phyloP scores from a whole-genome alignment of 2,797 vertebrate genomes.

The Malacoctenus gilli region DNA sequence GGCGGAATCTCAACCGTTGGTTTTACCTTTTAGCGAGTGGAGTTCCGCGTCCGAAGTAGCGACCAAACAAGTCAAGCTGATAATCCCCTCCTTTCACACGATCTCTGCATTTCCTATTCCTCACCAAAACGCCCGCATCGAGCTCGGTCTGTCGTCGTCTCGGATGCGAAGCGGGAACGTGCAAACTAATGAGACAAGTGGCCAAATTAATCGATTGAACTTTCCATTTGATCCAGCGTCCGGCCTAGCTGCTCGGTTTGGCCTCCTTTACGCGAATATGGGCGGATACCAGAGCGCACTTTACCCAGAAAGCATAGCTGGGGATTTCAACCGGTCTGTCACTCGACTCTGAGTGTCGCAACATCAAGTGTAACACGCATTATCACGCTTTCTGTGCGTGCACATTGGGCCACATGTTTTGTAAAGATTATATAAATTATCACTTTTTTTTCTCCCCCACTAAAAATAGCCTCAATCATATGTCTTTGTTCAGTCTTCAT shows the following conservation, averaged over 20 bases:
- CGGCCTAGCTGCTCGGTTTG: slow-evolving; percentile 77
- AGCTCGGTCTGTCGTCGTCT: slow-evolving; percentile 35
- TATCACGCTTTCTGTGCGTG: neutral
- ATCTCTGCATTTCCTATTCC: slow-evolving; percentile 79
- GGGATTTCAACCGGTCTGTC: slow-evolving; percentile 67
- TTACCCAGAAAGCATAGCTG: slow-evolving; percentile 81
- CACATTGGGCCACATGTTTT: rapidly evolving
- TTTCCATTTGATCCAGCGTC: slow-evolving; percentile 78
- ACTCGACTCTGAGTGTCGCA: slow-evolving; percentile 38
- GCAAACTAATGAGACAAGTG: slow-evolving; percentile 20
- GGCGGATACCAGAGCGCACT: slow-evolving; percentile 83
- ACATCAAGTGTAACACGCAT: slow-evolving; percentile 5
- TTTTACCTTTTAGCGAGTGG: slow-evolving; percentile 80
- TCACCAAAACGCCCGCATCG: slow-evolving; percentile 63
- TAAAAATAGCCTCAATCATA: too few relatives aligned
- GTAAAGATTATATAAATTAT: too few relatives aligned
- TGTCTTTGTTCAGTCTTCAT: too few relatives aligned
- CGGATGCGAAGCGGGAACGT: slow-evolving; percentile 38
- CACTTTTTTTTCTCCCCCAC: too few relatives aligned
- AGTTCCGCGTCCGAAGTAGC: slow-evolving; percentile 85
- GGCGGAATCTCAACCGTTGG: slow-evolving; percentile 44
- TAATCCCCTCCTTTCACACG: slow-evolving; percentile 75
- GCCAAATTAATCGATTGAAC: slow-evolving; percentile 77
- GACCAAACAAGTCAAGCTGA: slow-evolving; percentile 78
- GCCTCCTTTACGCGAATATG: slow-evolving; percentile 80